These are phyloP conservation scores for Periophthalmus modestus DNA, from an alignment of 2,113 vertebrate genomes.

Conservation along the genomic window DNA sequence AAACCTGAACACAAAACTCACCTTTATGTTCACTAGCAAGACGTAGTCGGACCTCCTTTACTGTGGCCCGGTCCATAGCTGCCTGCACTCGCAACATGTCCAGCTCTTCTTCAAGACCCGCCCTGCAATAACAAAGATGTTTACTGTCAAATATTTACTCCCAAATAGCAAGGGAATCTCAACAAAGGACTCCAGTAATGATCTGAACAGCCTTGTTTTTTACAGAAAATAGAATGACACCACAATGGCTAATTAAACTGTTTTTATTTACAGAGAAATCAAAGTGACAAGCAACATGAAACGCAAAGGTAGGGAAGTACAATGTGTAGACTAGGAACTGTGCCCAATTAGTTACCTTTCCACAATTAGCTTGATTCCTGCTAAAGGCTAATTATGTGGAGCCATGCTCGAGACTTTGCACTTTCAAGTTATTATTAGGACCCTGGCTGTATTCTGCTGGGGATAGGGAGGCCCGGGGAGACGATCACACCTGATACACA, in stretches of 20 bases:
- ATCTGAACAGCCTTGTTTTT: conserved; percentile 22
- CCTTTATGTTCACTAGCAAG: conserved; percentile 76
- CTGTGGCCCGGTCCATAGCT: conserved; percentile 78
- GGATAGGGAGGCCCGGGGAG: conserved; percentile 67
- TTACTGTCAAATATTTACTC: not conserved
- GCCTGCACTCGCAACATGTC: conserved; percentile 79
- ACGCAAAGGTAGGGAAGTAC: conserved; percentile 59
- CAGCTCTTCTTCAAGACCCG: conserved; percentile 84
- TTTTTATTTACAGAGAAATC: conserved; percentile 71
- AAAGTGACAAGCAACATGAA: conserved; percentile 77
- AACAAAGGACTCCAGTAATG: conserved; percentile 25
- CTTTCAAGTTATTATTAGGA: conserved; percentile 87
- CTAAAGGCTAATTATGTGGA: conserved; percentile 82
- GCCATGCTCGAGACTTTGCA: conserved; percentile 72
- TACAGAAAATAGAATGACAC: conserved; percentile 44
- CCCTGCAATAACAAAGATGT: conserved; percentile 62
- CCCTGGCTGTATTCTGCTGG: conserved; percentile 71
- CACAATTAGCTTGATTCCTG: conserved; percentile 79
- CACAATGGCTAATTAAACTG: conserved; percentile 68
- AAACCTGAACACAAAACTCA: conserved; percentile 41
- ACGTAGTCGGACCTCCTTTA: conserved; percentile 76
- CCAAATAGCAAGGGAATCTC: conserved; percentile 24
- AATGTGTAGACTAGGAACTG: conserved; percentile 58
- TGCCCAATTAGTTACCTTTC: conserved; percentile 76
- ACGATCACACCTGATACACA: conserved; percentile 77